Base-by-base conservation (phyloP, 2,888 invertebrate species). In the Abrostola triplasia region DNA sequence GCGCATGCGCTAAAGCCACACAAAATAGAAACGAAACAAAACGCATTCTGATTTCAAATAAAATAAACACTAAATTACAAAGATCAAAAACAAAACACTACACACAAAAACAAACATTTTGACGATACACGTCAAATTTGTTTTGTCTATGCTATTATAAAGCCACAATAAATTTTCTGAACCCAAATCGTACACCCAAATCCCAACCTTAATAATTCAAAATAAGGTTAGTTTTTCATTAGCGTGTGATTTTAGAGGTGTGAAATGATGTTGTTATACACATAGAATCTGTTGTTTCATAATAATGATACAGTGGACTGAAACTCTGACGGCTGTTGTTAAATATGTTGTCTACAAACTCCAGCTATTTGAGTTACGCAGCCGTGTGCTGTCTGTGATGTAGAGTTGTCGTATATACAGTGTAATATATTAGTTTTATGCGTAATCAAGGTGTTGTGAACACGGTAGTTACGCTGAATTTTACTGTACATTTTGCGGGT, bases 241-340 rank as follows among this genome's bases (percentile, higher is more conserved):
- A 7, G 11, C 4, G 6, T 7, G 6, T 9, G 2, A 48, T 7
- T 8, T 7, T 44, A 51, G 44, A 64, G 71, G 57, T 60, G 57
- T 41, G 72, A 71, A 72, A 60, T 75, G 51, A 66, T 55, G 37
- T 52, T 58, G 67, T 50, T 69, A 64, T 65, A 49, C 49, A 58
- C 56, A 50, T 13, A 74, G 44, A 49, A 59, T 48, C 67, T 59
- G 56, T 62, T 61, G 67, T 73, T 76, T 62, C 72, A 61, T 62
- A 73, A 76, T 68, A 73, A 61, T 76, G 73, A 73, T 76, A 69
- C 67, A 69, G 62, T 67, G 73, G 40, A 73, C 69, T 73, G 67
- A 75, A 76, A 75, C 60, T 70, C 57, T 59, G 73, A 77, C 68
- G 66, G 64, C 67, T 55, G 70, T 63, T 68, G 70, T 74, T 67